These are phyloP conservation scores for Microvelia longipes DNA, from an alignment of 1,140 invertebrate species.

Conservation along the genomic window DNA sequence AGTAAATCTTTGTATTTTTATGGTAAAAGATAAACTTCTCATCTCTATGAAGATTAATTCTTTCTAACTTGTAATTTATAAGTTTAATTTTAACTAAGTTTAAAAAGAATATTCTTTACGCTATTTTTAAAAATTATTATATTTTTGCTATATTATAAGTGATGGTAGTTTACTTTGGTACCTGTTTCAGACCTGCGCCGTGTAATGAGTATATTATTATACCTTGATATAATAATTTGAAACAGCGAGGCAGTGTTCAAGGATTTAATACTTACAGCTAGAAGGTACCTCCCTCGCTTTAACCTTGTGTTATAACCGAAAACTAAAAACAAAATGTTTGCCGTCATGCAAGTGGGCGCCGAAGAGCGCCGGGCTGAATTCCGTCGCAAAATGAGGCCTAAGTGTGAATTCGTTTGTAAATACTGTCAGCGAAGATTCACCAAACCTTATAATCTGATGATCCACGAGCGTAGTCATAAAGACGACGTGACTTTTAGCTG, in stretches of 20 bases:
- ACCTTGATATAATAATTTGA: no score
- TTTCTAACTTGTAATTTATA: no score
- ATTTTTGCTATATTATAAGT: no score
- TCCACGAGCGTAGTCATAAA: constrained; percentile 96
- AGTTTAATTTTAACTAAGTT: no score
- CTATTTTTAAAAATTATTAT: no score
- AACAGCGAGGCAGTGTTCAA: not conserved
- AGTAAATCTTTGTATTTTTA: no score
- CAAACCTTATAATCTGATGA: constrained; percentile 98
- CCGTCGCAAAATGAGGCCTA: constrained; percentile 79
- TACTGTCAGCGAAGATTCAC: constrained; percentile 97
- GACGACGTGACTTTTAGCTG: constrained; percentile 96
- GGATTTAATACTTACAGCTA: not conserved
- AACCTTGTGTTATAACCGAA: constrained; percentile 19
- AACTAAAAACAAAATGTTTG: constrained; percentile 73
- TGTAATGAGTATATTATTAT: no score
- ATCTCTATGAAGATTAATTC: no score
- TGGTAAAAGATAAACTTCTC: no score
- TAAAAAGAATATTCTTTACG: no score
- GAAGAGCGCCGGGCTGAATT: constrained; percentile 81
- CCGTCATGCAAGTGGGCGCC: constrained; percentile 75
- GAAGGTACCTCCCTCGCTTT: not conserved
- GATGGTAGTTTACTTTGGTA: no score
- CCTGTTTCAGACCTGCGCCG: no score
- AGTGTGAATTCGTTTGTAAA: constrained; percentile 97